Evolutionary conservation across 1,140 invertebrate species (phyloP), one percentile per base, ranked within the genome.

Genomic region (Dysdera silvatica): DNA sequence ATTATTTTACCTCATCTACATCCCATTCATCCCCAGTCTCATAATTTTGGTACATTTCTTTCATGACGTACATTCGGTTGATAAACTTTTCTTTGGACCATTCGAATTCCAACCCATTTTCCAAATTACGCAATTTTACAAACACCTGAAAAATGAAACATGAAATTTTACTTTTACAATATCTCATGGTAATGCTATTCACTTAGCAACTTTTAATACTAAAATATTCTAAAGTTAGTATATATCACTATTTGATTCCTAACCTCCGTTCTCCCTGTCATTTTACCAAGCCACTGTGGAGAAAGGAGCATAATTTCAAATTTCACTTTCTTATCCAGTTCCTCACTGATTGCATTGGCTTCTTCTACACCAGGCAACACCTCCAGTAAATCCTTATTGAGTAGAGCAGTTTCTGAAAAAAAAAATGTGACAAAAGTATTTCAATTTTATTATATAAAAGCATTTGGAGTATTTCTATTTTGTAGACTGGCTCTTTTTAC

Each of bases 1-100:
- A 18, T 12, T 1, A 69, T 74, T 71, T 71, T 70, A 81, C 81
- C 56, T 75, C 74, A 26, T 80, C 75, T 40, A 80, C 28, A 56
- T 83, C 77, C 78, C 79, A 79, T 18, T 81, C 77, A 59, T 80
- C 77, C 16, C 78, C 80, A 24, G 83, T 80, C 61, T 79, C 74
- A 67, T 80, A 82, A 53, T 82, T 80, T 60, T 80, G 76, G 62
- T 82, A 85, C 76, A 85, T 82, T 69, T 84, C 82, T 71, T 82
- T 80, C 81, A 84, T 84, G 16, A 80, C 69, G 67, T 79, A 82
- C 51, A 83, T 77, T 20, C 82, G 70, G 67, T 81, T 80, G 18
- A 81, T 69, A 72, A 84, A 85, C 65, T 80, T 80, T 45, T 80
- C 73, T 53, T 77, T 77, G 3, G 76, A 71, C 83, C 82, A 84